Evolutionary conservation across 37 sponge, comb jelly and placozoan genomes (phyloP), one percentile per base, ranked within the genome.

Genomic region (Hormiphora californensis): DNA sequence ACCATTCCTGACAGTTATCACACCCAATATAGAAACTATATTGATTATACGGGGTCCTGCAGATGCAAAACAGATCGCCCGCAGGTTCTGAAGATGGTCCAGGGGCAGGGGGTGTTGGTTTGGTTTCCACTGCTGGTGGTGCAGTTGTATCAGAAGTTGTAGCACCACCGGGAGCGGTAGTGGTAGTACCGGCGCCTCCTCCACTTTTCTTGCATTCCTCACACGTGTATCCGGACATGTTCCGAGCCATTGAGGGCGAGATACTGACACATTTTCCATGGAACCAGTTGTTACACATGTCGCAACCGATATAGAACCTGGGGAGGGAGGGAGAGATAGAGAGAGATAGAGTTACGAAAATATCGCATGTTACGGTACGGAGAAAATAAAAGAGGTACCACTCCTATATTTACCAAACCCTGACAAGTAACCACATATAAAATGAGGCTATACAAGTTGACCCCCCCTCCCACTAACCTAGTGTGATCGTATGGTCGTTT

Each of bases 1-100:
- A 73, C 81, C 81, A 73, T 46, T 73, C 81, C 81, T 73, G 81
- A 36, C 81, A 73, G 28, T 44, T 43, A 33, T 73, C 81, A 73
- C 81, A 73, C 81, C 81, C 81, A 30, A 73, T 73, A 30, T 73
- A 73, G 81, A 73, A 73, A 40, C 81, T 73, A 46, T 73, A 73
- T 46, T 73, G 81, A 28, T 73, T 73, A 46, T 73, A 73, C n/a
- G 81, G 81, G 3, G 81, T 73, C 49, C 81, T 73, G 27, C 81
- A 73, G 49, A 73, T 73, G 22, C 81, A 73, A 30, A 73, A 73
- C 81, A 73, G 25, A 40, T 73, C 81, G 4, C 81, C 81, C 44
- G 40, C 81, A 25, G 81, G 81, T 30, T 73, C 81, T n/a, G 81
- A 43, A n/a, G n/a, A n/a, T n/a, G n/a, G n/a, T n/a, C n/a, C n/a